Conservation (phyloP, 92 coral and sea anemone genomes). For the Phenganax stokvisi region DNA sequence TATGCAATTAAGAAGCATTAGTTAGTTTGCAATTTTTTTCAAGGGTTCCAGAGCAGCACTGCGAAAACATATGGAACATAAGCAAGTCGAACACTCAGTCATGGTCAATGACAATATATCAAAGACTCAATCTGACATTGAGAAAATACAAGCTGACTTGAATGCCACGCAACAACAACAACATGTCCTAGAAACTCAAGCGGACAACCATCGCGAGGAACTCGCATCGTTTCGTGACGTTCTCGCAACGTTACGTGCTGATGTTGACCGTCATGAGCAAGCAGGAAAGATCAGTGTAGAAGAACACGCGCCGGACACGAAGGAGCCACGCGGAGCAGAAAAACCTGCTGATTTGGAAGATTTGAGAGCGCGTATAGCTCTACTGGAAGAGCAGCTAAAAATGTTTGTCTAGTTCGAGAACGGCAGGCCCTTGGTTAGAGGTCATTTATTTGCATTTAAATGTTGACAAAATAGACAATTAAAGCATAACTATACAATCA, state of each 20-base stretch:
- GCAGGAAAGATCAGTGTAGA: neutral
- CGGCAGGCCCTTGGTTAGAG: conserved; percentile 13
- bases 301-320: neutral
- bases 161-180: neutral
- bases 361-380: neutral
- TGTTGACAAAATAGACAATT: too few species aligned
- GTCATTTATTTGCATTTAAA: too few species aligned
- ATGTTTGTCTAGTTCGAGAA: neutral
- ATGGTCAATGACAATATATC: conserved; percentile 43
- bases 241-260: conserved; percentile 49
- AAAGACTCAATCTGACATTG: conserved; percentile 13
- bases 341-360: conserved; percentile 21
- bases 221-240: conserved; percentile 54
- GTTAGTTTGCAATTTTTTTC: conserved; percentile 43
- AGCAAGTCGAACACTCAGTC: conserved; percentile 51
- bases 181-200: conserved; percentile 34
- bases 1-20: neutral
- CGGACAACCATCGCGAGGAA: conserved; percentile 51
- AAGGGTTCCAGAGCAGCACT: conserved; percentile 60
- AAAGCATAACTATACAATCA: too few species aligned
- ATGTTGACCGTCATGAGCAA: neutral
- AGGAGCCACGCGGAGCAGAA: neutral
- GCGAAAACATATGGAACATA: conserved; percentile 44
- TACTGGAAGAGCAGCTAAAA: conserved; percentile 20
- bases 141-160: neutral